Base-by-base conservation (phyloP, 2,888 invertebrate species). In the Cephus nigrinus region DNA sequence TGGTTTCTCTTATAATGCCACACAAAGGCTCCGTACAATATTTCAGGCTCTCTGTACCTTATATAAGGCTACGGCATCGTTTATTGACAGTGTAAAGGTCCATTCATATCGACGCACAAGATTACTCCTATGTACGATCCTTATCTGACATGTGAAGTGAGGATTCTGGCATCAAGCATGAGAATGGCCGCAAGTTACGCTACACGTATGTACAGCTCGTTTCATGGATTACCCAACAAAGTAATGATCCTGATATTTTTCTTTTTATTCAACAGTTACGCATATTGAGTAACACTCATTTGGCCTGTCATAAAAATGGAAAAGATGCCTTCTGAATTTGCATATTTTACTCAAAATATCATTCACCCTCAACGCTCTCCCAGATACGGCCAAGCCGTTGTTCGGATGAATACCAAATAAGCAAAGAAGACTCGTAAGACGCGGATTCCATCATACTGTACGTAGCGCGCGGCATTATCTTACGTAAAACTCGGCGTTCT, bases 61-160 rank as follows among this genome's bases (percentile, higher is more conserved):
- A 55, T 55, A 55, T 55, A 55, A 55, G 23, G 9, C 23, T 23
- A 9, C 55, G 23, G 23, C 55, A 23, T 68, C 75, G 36, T 75
- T 75, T 75, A 75, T 55, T 75, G 75, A 33, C 35, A 75, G 30
- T 9, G 32, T 55, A 55, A 55, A 55, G 55, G 55, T 55, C 23
- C 55, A 55, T 55, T 55, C 55, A 55, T 55, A 55, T 55, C 55
- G 55, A 55, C 55, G 55, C 55, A 55, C 55, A 55, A 55, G 55
- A 55, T 55, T 55, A 55, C 55, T 55, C 23, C 23, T 55, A 55
- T 55, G 55, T 55, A 55, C 23, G 82, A 83, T 84, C 80, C 82
- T 79, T 84, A 84, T 83, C 83, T 74, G 79, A 80, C 76, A 76
- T 77, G 78, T 55, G 82, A 84, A 82, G 82, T 79, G 79, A 74